Percentiles rank a stretch among this genome's conserved stretches.
These are phyloP conservation scores for Synergus laeviventris DNA, from an alignment of 2,888 invertebrate species.

Conservation along the genomic window DNA sequence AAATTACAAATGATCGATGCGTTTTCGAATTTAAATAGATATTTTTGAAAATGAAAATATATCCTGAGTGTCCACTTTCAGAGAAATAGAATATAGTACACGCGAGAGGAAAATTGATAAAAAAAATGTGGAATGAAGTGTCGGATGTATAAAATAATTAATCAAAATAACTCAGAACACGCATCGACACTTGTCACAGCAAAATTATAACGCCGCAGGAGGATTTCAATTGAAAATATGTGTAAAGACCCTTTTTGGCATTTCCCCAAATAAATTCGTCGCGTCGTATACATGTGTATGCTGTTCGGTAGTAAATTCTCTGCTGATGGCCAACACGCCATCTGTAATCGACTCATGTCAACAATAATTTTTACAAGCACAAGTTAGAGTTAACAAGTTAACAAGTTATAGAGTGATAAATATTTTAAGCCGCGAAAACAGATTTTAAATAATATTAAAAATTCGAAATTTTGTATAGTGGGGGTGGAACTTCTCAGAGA, in stretches of 20 bases:
- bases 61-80: background rate
- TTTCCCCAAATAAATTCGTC: constrained; percentile 16
- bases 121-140: background rate
- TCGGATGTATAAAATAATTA: constrained; percentile 1
- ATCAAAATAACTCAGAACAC: background rate
- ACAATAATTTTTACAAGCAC: constrained; percentile 10
- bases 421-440: background rate
- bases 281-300: background rate
- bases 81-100: background rate
- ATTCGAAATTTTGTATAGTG: background rate
- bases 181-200: constrained; percentile 11
- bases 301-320: constrained; percentile 9
- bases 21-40: no score
- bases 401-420: background rate
- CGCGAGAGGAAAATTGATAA: background rate
- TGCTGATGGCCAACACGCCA: background rate
- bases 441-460: background rate
- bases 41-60: background rate
- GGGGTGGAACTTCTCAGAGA: no score
- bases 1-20: background rate
- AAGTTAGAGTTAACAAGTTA: background rate
- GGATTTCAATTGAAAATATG: constrained; percentile 27
- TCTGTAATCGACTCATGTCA: background rate
- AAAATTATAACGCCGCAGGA: constrained; percentile 5
- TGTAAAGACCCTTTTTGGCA: constrained; percentile 26